phyloP scores from a whole-genome alignment of 2,888 invertebrate genomes.

The Ophonus ardosiacus region DNA sequence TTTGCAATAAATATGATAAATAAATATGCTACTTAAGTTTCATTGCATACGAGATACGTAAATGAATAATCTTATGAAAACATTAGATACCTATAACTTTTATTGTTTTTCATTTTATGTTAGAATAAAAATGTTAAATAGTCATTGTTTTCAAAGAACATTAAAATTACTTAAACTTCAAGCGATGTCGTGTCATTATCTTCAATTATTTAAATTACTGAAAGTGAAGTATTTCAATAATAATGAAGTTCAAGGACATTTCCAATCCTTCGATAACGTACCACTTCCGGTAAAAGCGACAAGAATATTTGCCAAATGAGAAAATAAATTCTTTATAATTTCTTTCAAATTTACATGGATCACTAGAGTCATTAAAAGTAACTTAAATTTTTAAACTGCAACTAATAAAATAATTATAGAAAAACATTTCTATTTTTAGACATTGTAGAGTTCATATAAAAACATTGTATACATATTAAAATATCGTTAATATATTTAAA shows the following conservation, averaged over 20 bases:
- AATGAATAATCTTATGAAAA: background rate
- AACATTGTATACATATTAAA: background rate
- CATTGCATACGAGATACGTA: background rate
- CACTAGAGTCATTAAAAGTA: background rate
- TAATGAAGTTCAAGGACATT: slow-evolving; percentile 36
- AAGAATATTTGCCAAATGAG: background rate
- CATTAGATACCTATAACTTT: background rate
- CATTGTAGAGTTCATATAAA: background rate
- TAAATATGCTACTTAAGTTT: background rate
- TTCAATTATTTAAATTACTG: no score
- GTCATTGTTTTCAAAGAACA: slow-evolving; percentile 26
- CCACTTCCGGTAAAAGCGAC: slow-evolving; percentile 32
- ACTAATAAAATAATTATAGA: background rate
- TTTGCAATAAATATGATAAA: background rate
- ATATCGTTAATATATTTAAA: background rate
- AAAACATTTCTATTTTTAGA: background rate
- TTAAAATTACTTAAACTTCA: slow-evolving; percentile 44
- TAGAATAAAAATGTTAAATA: slow-evolving; percentile 8
- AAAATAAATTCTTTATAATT: background rate
- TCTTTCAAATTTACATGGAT: background rate
- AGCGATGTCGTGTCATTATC: no score
- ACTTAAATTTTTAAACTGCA: background rate
- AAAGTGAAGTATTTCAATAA: slow-evolving; percentile 24
- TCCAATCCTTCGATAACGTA: slow-evolving; percentile 11
- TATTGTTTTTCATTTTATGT: background rate